Evolutionary conservation across 30 jellyfish, hydroid and myxozoan species (phyloP), one percentile per base, ranked within the genome.

Genomic region (Turritopsis rubra): DNA sequence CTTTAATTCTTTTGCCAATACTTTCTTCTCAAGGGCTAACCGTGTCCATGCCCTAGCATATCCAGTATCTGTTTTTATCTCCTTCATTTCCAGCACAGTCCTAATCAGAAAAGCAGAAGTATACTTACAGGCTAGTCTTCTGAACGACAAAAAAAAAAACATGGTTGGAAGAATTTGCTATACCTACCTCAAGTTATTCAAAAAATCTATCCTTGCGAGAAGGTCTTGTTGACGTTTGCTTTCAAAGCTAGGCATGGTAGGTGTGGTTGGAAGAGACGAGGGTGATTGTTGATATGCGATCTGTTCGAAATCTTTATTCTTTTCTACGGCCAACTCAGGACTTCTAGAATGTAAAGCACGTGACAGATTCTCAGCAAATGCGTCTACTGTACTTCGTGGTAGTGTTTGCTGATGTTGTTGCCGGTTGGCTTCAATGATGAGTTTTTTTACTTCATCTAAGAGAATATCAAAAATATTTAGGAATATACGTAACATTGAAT

Each of bases 41-140:
- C 97, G 79, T 41, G 98, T 92, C 98, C 98, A 92, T n/a, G 98
- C 98, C 28, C 98, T 79, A 26, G 98, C 98, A 28, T 87, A 92
- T 28, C 98, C 98, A 23, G 98, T 92, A 81, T 92, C 98, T 9
- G 98, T 92, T 41, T 82, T 92, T 17, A 92, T 92, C 82, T 92
- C 98, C 52, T 84, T 83, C 98, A 92, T 92, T 21, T 82, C 89
- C 52, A 88, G 90, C 22, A 92, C 94, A 16, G 96, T 92, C 79
- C 98, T 92, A 72, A 25, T 78, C 21, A 0, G 19, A 16, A 68
- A 41, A 52, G 16, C 81, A 52, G 65, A 1, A 76, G 53, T 16
- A 18, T 28, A 7, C 5, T 0, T 54, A 66, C 31, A 21, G 21
- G 18, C 87, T 21, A 0, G 8, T 53, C 1, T 18, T 16, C 0